Base-by-base conservation (phyloP, 2,888 invertebrate genomes). In the Callosobruchus maculatus region DNA sequence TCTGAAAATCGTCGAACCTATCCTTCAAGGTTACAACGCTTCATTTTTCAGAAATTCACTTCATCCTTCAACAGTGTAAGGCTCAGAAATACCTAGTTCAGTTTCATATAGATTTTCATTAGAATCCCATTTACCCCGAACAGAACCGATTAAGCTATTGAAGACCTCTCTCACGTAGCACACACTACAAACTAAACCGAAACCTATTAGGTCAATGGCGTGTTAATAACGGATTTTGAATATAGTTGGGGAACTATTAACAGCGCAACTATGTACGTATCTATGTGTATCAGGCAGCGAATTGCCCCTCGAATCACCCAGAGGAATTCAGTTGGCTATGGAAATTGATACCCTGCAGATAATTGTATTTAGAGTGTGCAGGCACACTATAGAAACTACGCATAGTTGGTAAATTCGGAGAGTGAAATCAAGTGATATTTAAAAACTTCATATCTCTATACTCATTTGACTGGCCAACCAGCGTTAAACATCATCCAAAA, bases 141-240 rank as follows among this genome's bases (percentile, higher is more conserved):
- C 9, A 30, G 30, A 30, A 49, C 49, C 49, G 49, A 49, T 49
- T 49, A 49, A 13, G 49, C 7, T 49, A 49, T 49, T 13, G 49
- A 49, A 49, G 7, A 13, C 13, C 49, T 5, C 1, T 1, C 49
- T 49, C 49, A 49, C 49, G 49, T 49, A 49, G 49, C 13, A 18
- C 67, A 21, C 72, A 70, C 68, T 68, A 21, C 68, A 68, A 68
- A 68, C 68, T 68, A 68, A 74, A 75, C 76, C 72, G 70, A 78
- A 78, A 79, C 77, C 81, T 82, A 83, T 85, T 85, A 85, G 83
- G 81, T 85, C 85, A 86, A 86, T 86, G 86, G 85, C 81, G 84
- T 82, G 85, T 85, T 85, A 84, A 83, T 85, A 86, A 86, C 83
- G 83, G 82, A 84, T 85, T 85, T 83, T 83, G 84, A 83, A 85